Conservation (phyloP, 2,113 vertebrate genomes). For the Cynoglossus semilaevis region DNA sequence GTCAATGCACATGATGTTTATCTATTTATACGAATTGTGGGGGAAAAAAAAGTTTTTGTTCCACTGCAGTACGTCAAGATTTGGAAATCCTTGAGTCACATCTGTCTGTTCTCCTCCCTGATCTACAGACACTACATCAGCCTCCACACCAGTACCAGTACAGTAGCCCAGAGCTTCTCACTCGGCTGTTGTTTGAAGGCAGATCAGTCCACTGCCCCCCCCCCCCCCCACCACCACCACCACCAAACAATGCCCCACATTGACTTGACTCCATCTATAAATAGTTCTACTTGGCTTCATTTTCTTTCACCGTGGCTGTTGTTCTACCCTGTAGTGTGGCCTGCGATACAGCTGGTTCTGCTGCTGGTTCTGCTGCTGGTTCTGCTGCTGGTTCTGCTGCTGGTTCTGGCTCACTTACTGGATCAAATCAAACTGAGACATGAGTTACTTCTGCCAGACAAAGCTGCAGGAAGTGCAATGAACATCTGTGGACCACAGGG, state of each 20-base stretch:
- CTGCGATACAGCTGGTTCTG: slow-evolving; percentile 32
- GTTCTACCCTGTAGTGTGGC: slow-evolving; percentile 39
- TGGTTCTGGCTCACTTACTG: slow-evolving; percentile 43
- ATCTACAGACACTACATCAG: too few species aligned
- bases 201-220: too few species aligned
- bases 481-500: background rate
- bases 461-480: slow-evolving; percentile 23
- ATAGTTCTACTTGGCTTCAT: slow-evolving; percentile 50
- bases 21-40: too few species aligned
- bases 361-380: slow-evolving; percentile 23
- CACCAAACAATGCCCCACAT: slow-evolving; percentile 54
- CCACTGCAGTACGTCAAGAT: too few species aligned
- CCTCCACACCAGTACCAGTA: too few species aligned
- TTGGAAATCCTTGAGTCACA: too few species aligned
- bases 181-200: slow-evolving; percentile 26
- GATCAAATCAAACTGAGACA: slow-evolving; percentile 44
- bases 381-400: slow-evolving; percentile 33
- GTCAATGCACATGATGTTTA: too few species aligned
- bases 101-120: too few species aligned
- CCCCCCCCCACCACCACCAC: too few species aligned
- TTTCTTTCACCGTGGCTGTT: slow-evolving; percentile 24
- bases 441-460: slow-evolving; percentile 30
- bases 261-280: slow-evolving; percentile 46
- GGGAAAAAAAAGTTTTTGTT: too few species aligned
- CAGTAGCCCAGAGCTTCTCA: too few species aligned